Conservation (phyloP, 2,888 invertebrate genomes). For the Drosophila sordidula region DNA sequence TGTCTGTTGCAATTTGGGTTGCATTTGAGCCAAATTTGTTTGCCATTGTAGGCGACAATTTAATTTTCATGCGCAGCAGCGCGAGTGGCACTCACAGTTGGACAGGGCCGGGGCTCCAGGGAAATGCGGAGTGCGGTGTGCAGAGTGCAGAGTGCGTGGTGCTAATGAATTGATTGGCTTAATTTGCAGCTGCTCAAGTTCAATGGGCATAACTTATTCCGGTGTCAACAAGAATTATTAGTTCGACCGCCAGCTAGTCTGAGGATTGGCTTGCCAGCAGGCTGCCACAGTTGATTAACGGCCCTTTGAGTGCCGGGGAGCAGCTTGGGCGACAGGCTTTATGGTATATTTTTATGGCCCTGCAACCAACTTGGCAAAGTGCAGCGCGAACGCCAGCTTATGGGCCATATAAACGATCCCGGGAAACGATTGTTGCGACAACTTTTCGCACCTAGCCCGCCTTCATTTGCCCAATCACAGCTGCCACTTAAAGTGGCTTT, state of each 20-base stretch:
- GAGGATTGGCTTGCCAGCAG: constrained; percentile 41
- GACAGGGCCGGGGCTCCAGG: background rate
- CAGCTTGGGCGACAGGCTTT: constrained; percentile 45
- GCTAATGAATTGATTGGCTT: constrained; percentile 80
- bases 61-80: constrained; percentile 56
- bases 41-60: constrained; percentile 59
- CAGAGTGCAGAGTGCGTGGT: constrained; percentile 5
- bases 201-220: constrained; percentile 72
- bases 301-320: constrained; percentile 35
- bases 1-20: constrained; percentile 68
- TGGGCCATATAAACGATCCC: constrained; percentile 68
- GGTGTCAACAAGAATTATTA: constrained; percentile 79
- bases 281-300: constrained; percentile 73
- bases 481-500: constrained; percentile 43
- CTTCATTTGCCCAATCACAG: constrained; percentile 74
- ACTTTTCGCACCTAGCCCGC: constrained; percentile 61
- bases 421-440: constrained; percentile 39
- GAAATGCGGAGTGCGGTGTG: background rate
- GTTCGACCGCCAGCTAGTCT: constrained; percentile 40
- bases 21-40: constrained; percentile 63
- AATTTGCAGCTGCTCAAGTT: constrained; percentile 64
- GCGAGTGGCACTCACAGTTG: constrained; percentile 43
- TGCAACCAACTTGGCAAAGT: constrained; percentile 64
- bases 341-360: constrained; percentile 71
- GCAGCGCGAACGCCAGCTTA: constrained; percentile 61